Percentiles rank a stretch among this genome's conserved stretches.
phyloP scores from a whole-genome alignment of 2,113 vertebrate genomes.

The Heterocephalus glaber region DNA sequence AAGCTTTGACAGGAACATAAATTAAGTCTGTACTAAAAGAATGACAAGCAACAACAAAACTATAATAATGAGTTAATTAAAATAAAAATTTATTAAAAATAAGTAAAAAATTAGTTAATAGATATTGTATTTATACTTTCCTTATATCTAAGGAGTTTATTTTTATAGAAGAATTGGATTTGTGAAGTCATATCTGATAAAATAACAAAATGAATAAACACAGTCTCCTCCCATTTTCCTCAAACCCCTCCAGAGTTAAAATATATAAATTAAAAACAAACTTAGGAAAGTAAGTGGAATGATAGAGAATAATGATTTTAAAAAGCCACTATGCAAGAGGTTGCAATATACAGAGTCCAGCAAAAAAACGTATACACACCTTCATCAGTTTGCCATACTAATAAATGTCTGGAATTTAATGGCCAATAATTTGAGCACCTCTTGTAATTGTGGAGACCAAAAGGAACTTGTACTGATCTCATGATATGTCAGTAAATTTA shows the following conservation, averaged over 20 bases:
- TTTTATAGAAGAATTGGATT: conserved; percentile 9
- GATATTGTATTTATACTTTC: conserved; percentile 21
- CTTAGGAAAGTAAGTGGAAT: background rate
- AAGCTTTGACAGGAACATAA: conserved; percentile 48
- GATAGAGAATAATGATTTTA: background rate
- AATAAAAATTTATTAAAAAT: too few relatives aligned
- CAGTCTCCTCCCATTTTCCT: background rate
- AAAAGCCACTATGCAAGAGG: background rate
- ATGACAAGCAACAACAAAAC: background rate
- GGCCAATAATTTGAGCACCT: background rate
- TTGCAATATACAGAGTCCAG: background rate
- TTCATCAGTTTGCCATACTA: background rate
- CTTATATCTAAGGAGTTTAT: conserved; percentile 42
- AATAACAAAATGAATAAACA: background rate
- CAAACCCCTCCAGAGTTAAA: background rate
- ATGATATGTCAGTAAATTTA: background rate
- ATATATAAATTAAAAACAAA: conserved; percentile 30
- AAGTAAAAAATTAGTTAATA: background rate
- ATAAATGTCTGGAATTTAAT: background rate
- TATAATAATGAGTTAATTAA: background rate
- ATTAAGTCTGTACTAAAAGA: conserved; percentile 37
- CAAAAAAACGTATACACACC: background rate
- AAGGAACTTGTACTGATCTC: background rate
- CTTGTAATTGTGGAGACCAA: background rate
- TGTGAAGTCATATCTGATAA: background rate